Evolutionary conservation across 1,140 invertebrate species (phyloP), one percentile per base, ranked within the genome.

Genomic region (Mizuhopecten yessoensis): DNA sequence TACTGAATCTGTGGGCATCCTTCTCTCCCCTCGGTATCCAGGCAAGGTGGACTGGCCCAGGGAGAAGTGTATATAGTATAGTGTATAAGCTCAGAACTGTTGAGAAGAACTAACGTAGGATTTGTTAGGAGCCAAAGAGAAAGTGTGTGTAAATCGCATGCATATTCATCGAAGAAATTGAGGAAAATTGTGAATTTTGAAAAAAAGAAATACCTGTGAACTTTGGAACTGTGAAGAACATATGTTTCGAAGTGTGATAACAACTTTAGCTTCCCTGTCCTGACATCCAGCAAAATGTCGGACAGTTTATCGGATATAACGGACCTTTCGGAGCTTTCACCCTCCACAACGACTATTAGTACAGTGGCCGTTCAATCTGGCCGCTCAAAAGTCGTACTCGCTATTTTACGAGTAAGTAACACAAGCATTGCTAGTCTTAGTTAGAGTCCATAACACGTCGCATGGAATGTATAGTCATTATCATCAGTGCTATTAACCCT

Each of bases 361-460:
- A 99, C 98, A 29, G 98, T 99, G 93, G 98, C 98, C 23, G 98
- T 99, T 42, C 98, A 98, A 96, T 98, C 98, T 95, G 98, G 98
- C 93, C 97, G 97, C 93, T 98, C 98, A 15, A 97, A 98, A 95
- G 97, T 99, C 94, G 98, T 99, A 94, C 98, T 99, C 94, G 98
- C 98, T 91, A 97, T 99, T 90, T 97, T 99, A 90, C 98, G 98
- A 97, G 98, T 99, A 98, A 97, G 98, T 97, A 92, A 42, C 86
- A 33, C 5, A n/a, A 75, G n/a, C 0, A 75, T 13, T 45, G 9
- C 15, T 29, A 57, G 57, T n/a, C 7, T 75, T 75, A 39, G 34
- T 87, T 45, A 45, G 9, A 45, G 42, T 20, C 9, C 9, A 45
- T 45, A 45, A 45, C 33, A 34, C 86, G n/a, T n/a, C n/a, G 39